Evolutionary conservation across 2,113 vertebrate species (phyloP), one percentile per base, ranked within the genome.

Genomic region (Morone saxatilis): DNA sequence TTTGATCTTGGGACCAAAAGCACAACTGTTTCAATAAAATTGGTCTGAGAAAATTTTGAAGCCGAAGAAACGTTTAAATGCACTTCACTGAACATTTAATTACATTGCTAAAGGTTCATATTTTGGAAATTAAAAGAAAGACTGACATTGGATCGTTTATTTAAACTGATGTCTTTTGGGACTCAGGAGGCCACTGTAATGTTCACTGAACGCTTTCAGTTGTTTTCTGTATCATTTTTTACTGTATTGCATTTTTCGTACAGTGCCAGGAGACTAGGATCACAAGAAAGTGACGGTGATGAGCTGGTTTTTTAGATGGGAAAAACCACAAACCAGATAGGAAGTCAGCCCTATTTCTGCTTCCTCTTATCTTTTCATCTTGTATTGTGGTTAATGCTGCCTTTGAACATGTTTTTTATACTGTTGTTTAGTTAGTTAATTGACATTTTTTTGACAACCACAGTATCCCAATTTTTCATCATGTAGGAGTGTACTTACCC

Each of bases 281-380:
- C 41, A 78, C 1, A 43, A 38, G 48, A 10, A 41, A 25, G 20
- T 25, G 40, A 54, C 48, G 7, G 38, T 63, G 54, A 71, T 65
- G 19, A 38, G 43, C 40, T 48, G 25, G 36, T 48, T 60, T 70
- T 31, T 12, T 31, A 31, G n/a, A 63, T 45, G 67, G 72, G 66
- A 81, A 81, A 74, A 11, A 53, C 50, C 59, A 60, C 54, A 80
- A 70, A 66, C 17, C 50, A 56, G 72, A 57, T 0, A 38, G 38
- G 31, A 70, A 81, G 48, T 69, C 6, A 22, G 5, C 13, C 50
- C 53, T 54, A 22, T 16, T 75, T 41, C 12, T 56, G 13, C 16
- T 70, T 79, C 62, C 19, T 48, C 45, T 17, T 25, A 14, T 40
- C 5, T 20, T 40, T 54, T 36, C 38, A 61, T 54, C 5, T 16